Conservation (phyloP, 92 coral and sea anemone genomes). For the Phymanthus crucifer region DNA sequence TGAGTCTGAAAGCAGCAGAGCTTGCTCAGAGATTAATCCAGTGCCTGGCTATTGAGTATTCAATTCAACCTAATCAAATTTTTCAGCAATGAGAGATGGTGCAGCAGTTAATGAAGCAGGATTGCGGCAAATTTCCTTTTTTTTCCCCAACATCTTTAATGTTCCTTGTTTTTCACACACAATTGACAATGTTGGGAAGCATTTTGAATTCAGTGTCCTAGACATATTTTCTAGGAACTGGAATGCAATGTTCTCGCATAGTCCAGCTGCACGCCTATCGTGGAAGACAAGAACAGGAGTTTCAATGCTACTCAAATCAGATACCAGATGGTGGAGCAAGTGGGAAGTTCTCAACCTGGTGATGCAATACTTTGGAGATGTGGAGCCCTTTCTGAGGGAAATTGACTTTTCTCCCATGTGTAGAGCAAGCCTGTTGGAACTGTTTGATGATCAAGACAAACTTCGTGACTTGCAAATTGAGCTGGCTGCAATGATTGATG, state of each 20-base stretch:
- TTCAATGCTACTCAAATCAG: conserved; percentile 51
- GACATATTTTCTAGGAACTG: conserved; percentile 61
- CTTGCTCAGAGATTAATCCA: conserved; percentile 59
- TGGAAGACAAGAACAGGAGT: conserved; percentile 64
- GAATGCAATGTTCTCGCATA: conserved; percentile 63
- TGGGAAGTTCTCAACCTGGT: conserved; percentile 55
- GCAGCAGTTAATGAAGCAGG: conserved; percentile 69
- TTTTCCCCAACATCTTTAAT: conserved; percentile 45
- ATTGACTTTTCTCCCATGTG: conserved; percentile 30
- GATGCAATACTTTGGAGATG: conserved; percentile 39
- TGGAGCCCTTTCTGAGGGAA: conserved; percentile 48
- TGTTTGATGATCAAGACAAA: conserved; percentile 45
- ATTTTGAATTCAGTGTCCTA: conserved; percentile 66
- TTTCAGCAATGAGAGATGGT: conserved; percentile 74
- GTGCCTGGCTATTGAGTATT: conserved; percentile 61
- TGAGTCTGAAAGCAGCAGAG: conserved; percentile 48
- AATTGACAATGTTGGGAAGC: conserved; percentile 65
- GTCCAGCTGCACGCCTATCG: conserved; percentile 63
- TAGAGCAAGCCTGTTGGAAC: conserved; percentile 27
- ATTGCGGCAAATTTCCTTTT: conserved; percentile 53
- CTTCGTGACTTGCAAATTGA: conserved; percentile 40
- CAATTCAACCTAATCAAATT: conserved; percentile 44
- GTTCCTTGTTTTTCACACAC: conserved; percentile 58
- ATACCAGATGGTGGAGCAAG: conserved; percentile 45
- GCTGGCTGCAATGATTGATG: conserved; percentile 58